A percentile compares a stretch with the other conserved stretches of the same genome.
These are phyloP conservation scores for Pedionomus torquatus DNA, from an alignment of 2,113 vertebrate genomes.

Conservation along the genomic window DNA sequence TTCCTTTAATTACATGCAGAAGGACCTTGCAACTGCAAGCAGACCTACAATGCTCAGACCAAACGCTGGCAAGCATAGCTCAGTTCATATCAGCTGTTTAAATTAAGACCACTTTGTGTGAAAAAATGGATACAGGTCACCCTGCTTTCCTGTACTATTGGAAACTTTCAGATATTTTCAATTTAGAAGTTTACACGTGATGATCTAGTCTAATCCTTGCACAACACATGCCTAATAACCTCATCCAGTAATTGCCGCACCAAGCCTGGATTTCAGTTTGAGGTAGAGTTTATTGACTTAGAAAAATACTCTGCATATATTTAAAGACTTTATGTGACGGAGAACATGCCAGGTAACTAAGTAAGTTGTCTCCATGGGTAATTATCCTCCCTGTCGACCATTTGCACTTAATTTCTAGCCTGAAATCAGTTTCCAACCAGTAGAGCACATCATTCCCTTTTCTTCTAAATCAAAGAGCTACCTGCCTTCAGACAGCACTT, in stretches of 20 bases:
- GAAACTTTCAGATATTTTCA: constrained; percentile 2
- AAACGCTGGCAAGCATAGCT: not conserved
- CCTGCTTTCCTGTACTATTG: not conserved
- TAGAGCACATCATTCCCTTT: constrained; percentile 24
- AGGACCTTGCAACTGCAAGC: not conserved
- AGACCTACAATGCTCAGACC: not conserved
- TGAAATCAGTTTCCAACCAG: constrained; percentile 39
- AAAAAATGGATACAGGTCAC: not conserved
- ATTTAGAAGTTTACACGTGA: constrained; percentile 1
- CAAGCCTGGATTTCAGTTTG: not conserved
- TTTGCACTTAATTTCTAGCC: constrained; percentile 31
- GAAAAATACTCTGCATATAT: constrained; percentile 46
- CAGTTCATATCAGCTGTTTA: not conserved
- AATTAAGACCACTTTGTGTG: not conserved
- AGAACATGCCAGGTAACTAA: constrained; percentile 24
- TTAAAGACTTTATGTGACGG: constrained; percentile 29
- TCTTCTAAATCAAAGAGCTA: not conserved
- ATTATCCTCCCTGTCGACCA: constrained; percentile 15
- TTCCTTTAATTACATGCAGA: not conserved
- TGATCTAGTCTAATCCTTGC: not conserved
- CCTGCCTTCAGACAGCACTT: constrained; percentile 9
- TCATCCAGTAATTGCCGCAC: constrained; percentile 5
- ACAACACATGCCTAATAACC: not conserved
- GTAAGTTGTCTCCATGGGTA: not conserved
- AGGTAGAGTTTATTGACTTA: constrained; percentile 54